phyloP scores from a whole-genome alignment of 2,888 invertebrate genomes.

The Dryocosmus kuriphilus region DNA sequence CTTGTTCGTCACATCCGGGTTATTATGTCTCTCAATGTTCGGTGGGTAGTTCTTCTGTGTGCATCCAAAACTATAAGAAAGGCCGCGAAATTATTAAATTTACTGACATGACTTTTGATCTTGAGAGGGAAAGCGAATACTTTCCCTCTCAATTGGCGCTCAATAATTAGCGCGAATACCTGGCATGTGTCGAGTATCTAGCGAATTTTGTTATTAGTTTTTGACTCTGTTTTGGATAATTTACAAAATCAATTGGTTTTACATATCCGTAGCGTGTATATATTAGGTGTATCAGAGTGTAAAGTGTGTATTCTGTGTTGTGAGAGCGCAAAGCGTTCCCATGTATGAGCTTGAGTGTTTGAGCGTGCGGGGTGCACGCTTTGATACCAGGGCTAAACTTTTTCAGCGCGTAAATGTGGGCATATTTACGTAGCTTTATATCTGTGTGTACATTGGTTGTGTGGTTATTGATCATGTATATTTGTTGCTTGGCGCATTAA shows the following conservation, averaged over 20 bases:
- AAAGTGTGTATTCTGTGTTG: conserved; percentile 65
- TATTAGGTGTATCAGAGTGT: conserved; percentile 59
- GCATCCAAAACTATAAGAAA: conserved; percentile 75
- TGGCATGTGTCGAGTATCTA: conserved; percentile 51
- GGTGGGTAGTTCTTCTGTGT: conserved; percentile 57
- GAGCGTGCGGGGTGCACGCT: conserved; percentile 75
- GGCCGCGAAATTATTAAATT: conserved; percentile 66
- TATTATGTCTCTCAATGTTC: conserved; percentile 58
- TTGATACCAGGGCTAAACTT: conserved; percentile 73
- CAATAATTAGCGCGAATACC: conserved; percentile 47
- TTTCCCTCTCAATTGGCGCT: conserved; percentile 57
- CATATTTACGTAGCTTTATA: conserved; percentile 58
- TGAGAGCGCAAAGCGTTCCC: conserved; percentile 60
- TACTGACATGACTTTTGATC: conserved; percentile 42
- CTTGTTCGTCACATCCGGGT: conserved; percentile 44
- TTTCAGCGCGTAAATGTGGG: conserved; percentile 59
- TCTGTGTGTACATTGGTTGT: conserved; percentile 62
- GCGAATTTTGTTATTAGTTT: conserved; percentile 52
- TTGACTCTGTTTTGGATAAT: conserved; percentile 67
- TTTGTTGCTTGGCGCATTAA: conserved; percentile 57
- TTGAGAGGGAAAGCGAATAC: conserved; percentile 48
- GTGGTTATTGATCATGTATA: conserved; percentile 57
- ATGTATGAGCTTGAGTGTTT: conserved; percentile 67
- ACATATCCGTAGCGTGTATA: conserved; percentile 77
- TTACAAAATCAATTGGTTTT: conserved; percentile 78